Conservation (phyloP, 2,113 vertebrate species). For the Condylura cristata region DNA sequence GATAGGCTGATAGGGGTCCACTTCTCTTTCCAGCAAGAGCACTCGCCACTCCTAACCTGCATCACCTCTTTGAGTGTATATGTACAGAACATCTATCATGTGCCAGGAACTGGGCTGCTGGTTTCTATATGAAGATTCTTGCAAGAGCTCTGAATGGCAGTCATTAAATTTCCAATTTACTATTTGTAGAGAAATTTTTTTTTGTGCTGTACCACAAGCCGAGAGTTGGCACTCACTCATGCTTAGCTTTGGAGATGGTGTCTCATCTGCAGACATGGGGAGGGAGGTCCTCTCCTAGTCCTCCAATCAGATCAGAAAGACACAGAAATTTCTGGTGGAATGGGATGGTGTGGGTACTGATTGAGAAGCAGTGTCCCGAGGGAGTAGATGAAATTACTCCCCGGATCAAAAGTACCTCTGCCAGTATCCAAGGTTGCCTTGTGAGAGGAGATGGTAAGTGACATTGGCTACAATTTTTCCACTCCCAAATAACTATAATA, state of each 20-base stretch:
- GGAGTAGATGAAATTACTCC: not conserved
- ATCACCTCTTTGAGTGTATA: too few species aligned
- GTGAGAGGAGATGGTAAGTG: not conserved
- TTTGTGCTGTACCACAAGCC: not conserved
- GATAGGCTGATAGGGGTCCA: not conserved
- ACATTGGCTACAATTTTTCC: too few species aligned
- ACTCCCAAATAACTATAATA: not conserved
- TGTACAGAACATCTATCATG: accelerated
- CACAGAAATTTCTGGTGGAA: not conserved
- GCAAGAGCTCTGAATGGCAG: not conserved
- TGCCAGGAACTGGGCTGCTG: not conserved
- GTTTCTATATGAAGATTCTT: accelerated
- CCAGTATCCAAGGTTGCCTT: not conserved
- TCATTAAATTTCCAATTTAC: accelerated
- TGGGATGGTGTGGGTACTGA: accelerated
- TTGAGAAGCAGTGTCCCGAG: not conserved
- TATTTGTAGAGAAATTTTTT: not conserved
- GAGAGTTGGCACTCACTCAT: not conserved
- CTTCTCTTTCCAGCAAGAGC: not conserved
- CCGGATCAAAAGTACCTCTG: not conserved
- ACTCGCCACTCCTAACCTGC: accelerated
- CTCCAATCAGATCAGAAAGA: not conserved
- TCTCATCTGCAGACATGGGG: not conserved
- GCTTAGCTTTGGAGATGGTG: not conserved
- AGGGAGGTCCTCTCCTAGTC: too few species aligned